Evolutionary conservation across 1,140 invertebrate species (phyloP), one percentile per base, ranked within the genome.

Genomic region (Cydia fagiglandana): DNA sequence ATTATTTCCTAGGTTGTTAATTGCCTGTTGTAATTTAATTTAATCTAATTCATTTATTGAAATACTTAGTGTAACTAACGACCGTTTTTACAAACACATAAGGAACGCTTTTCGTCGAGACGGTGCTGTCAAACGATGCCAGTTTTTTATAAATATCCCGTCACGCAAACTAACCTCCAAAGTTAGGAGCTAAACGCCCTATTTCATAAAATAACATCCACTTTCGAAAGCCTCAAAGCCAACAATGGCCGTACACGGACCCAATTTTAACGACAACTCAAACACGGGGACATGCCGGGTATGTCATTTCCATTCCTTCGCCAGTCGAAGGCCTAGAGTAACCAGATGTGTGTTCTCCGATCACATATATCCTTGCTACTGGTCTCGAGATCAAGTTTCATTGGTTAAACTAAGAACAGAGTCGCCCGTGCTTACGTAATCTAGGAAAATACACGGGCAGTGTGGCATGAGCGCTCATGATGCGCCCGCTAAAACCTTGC

Each of bases 401-500:
- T 24, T 61, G 56, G 56, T 24, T 12, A 9, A 5, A 9, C 9
- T 7, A 0, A 61, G n/a, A 53, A 53, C n/a, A 9, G 15, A 10
- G 56, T 47, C 56, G 17, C 56, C 20, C 12, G 56, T 20, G 56
- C 56, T 61, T 24, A 3, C 6, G n/a, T 61, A 20, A 24, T 17
- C 17, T 3, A 10, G 17, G 20, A 10, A 61, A 10, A 61, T 24
- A 61, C 20, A 61, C 56, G 56, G 17, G 15, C 20, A 61, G 56
- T 61, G 56, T 61, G 56, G 56, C 81, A 86, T 85, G 83, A 86
- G 79, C 83, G 83, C 82, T 80, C 86, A 91, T 91, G 87, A 92
- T 91, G 84, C 79, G 81, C 13, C 76, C 84, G 86, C 89, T 92
- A 92, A 92, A 89, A 85, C 82, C 81, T 88, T 90, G 78, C 79